Evolutionary conservation across 2,888 invertebrate species (phyloP).

Genomic region (Rhimphoctona megacephalus): DNA sequence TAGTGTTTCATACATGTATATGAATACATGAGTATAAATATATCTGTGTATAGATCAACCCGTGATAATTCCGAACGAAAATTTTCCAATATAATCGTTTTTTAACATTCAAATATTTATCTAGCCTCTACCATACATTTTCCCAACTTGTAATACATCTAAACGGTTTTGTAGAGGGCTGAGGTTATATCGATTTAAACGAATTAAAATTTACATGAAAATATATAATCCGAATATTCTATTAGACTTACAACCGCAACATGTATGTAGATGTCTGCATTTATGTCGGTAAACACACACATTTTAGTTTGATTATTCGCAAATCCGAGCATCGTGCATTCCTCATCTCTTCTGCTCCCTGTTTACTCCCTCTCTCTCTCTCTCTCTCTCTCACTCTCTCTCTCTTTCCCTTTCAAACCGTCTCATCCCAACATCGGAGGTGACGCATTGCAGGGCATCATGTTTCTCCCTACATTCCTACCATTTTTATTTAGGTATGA

Average conservation of each 20-base stretch:
- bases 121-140: not conserved
- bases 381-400: not conserved
- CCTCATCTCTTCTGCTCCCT: conserved; percentile 23
- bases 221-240: not conserved
- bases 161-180: not conserved
- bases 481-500: conserved; percentile 57
- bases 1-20: conserved; percentile 15
- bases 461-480: conserved; percentile 57
- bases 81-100: not conserved
- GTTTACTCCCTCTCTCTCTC: not conserved
- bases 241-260: not conserved
- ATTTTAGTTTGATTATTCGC: conserved; percentile 55
- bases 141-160: not conserved
- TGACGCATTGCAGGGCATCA: conserved; percentile 65
- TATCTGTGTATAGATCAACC: not conserved
- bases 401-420: not conserved
- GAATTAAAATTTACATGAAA: not conserved
- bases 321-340: conserved; percentile 60
- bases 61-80: not conserved
- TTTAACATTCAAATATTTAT: not conserved
- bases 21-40: not conserved
- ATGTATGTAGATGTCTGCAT: not conserved
- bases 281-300: conserved; percentile 3
- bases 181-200: not conserved
- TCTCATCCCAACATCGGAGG: conserved; percentile 16